A percentile compares a stretch with the other conserved stretches of the same genome.
phyloP scores from a whole-genome alignment of 2,888 invertebrate species.

The Drosophila pseudotalamancana region DNA sequence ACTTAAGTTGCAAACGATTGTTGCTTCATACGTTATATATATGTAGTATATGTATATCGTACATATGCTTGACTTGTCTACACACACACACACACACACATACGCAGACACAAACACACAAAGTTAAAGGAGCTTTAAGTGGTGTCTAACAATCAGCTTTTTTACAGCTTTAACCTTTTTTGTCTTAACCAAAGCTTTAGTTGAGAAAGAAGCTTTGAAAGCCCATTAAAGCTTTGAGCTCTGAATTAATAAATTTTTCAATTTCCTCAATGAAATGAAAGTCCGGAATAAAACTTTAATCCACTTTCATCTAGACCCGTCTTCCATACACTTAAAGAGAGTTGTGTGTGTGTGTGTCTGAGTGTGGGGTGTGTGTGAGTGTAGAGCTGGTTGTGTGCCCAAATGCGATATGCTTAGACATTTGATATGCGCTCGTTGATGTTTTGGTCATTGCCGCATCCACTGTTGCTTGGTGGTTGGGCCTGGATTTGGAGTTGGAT shows the following conservation, averaged over 20 bases:
- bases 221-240: not conserved
- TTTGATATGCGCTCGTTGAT: constrained; percentile 77
- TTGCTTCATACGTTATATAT: constrained; percentile 31
- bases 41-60: constrained; percentile 34
- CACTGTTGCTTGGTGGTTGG: constrained; percentile 18
- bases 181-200: too few relatives aligned
- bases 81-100: constrained; percentile 7
- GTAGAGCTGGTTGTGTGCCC: constrained; percentile 63
- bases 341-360: not conserved
- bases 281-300: too few relatives aligned
- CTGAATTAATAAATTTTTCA: not conserved
- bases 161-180: too few relatives aligned
- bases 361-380: constrained; percentile 11
- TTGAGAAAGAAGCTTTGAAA: too few relatives aligned
- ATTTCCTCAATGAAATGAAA: too few relatives aligned
- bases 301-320: not conserved
- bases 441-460: constrained; percentile 56
- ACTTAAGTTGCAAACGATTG: constrained; percentile 56
- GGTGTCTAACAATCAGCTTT: too few relatives aligned
- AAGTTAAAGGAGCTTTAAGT: not conserved
- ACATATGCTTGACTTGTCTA: constrained; percentile 49
- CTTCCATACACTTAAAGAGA: not conserved
- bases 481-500: not conserved
- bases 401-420: constrained; percentile 78
- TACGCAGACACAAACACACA: constrained; percentile 3